Evolutionary conservation across 2,113 vertebrate genomes (phyloP).

Genomic region (Zapus hudsonius): DNA sequence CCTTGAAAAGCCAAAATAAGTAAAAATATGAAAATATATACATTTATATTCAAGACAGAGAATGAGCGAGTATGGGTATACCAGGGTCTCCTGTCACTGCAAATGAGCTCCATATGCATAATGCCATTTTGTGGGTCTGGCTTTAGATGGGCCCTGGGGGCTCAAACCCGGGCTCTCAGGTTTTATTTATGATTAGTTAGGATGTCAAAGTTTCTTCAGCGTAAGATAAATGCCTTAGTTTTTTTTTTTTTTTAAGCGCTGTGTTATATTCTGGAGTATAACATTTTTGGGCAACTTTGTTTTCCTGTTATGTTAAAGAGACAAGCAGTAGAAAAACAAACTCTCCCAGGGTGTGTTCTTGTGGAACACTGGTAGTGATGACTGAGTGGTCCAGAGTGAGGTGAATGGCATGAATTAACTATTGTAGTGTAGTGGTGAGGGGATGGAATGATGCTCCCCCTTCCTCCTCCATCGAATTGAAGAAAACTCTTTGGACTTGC

Average conservation of each 20-base stretch:
- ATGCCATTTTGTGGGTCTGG: no score
- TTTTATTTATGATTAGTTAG: no score
- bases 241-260: no score
- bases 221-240: neutral
- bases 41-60: no score
- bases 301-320: constrained; percentile 14
- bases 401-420: neutral
- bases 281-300: neutral
- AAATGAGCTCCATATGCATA: no score
- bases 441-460: neutral
- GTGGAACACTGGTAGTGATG: constrained; percentile 21
- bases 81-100: no score
- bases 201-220: neutral
- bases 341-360: neutral
- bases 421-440: neutral
- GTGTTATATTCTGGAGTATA: neutral
- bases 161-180: no score
- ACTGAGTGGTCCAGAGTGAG: neutral
- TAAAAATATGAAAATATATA: no score
- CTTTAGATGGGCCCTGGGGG: no score
- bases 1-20: no score
- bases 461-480: constrained; percentile 18
- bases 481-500: neutral
- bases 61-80: no score
- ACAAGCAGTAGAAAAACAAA: neutral